Evolutionary conservation across 2,797 vertebrate genomes (phyloP).

Genomic region (Poliocrania exsul): DNA sequence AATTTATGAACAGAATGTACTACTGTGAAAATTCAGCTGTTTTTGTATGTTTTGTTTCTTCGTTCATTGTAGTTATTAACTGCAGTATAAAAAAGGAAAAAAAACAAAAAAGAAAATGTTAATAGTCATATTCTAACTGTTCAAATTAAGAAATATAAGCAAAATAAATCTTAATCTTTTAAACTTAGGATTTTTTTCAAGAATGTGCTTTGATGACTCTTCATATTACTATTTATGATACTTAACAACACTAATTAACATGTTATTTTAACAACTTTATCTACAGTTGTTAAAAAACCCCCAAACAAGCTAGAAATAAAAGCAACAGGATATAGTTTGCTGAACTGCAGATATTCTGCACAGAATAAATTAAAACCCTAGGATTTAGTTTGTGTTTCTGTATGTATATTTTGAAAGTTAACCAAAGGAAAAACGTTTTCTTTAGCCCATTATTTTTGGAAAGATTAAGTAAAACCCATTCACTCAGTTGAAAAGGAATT

Average conservation of each 20-base stretch:
- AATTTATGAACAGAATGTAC: not conserved
- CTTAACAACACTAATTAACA: not conserved
- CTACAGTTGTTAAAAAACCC: not conserved
- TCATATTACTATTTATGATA: not conserved
- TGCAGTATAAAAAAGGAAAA: not conserved
- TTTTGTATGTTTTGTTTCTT: not conserved
- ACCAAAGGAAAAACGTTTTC: not conserved
- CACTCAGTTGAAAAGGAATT: not conserved
- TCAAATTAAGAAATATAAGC: not conserved
- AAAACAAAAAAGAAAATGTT: not conserved
- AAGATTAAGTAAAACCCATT: conserved; percentile 10
- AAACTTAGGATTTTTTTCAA: not conserved
- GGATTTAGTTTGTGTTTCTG: not conserved
- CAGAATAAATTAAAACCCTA: not conserved
- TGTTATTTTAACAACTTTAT: not conserved
- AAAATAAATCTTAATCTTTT: not conserved
- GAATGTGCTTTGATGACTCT: not conserved
- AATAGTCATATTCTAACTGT: not conserved
- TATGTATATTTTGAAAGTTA: not conserved
- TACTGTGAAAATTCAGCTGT: not conserved
- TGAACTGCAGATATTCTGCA: not conserved
- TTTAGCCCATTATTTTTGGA: not conserved
- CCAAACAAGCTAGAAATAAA: not conserved
- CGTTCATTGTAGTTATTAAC: not conserved
- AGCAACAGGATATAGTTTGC: not conserved